Evolutionary conservation across 2,888 invertebrate genomes (phyloP).

Genomic region (Ophion costatus): DNA sequence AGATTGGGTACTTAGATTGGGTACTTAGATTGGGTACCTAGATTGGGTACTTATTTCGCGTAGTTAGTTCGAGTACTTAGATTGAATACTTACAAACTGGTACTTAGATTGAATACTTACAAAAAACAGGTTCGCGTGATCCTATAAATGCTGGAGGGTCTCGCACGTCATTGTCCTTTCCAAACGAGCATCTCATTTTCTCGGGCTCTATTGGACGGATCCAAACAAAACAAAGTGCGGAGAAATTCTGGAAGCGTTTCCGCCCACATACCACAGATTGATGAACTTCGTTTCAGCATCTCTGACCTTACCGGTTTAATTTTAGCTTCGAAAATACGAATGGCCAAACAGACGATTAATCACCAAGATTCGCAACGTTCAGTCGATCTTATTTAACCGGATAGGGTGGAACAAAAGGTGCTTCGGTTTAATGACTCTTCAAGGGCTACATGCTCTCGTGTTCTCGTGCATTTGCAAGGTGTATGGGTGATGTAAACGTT

Average conservation of each 20-base stretch:
- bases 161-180: too few relatives aligned
- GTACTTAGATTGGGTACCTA: too few relatives aligned
- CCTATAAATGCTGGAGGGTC: too few relatives aligned
- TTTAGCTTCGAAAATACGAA: neutral
- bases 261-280: neutral
- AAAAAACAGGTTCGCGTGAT: too few relatives aligned
- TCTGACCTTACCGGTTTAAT: neutral
- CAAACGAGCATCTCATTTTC: too few relatives aligned
- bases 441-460: constrained; percentile 60
- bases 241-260: too few relatives aligned
- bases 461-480: constrained; percentile 40
- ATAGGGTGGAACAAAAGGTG: neutral
- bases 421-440: constrained; percentile 40
- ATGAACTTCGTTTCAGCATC: neutral
- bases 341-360: neutral
- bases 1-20: neutral
- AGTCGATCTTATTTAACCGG: neutral
- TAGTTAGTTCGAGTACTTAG: too few relatives aligned
- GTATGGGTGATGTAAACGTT: constrained; percentile 51
- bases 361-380: neutral
- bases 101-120: too few relatives aligned
- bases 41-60: too few relatives aligned
- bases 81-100: too few relatives aligned
- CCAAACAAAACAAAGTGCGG: too few relatives aligned
- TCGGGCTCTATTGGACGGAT: too few relatives aligned